A percentile compares a stretch with the other conserved stretches of the same genome.
Conservation (phyloP, 1,140 invertebrate genomes). For the Formica exsecta region DNA sequence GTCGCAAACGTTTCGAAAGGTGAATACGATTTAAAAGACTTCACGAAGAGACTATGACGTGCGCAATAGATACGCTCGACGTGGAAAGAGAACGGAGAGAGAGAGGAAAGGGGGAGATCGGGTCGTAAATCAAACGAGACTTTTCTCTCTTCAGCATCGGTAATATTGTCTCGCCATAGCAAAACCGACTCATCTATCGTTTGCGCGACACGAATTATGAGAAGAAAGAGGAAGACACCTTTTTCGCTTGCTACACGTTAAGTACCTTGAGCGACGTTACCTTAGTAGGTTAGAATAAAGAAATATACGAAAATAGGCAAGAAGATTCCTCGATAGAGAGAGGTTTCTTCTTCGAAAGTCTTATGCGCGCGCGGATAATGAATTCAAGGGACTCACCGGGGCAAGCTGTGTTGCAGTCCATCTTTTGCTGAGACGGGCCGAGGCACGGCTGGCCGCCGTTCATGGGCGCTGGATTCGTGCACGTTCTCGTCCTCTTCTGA, state of each 20-base stretch:
- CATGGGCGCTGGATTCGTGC: conserved; percentile 95
- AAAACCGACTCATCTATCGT: conserved; percentile 61
- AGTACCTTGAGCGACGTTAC: conserved; percentile 4
- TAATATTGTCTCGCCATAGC: conserved; percentile 65
- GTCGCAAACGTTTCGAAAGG: conserved; percentile 69
- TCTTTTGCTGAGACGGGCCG: conserved; percentile 92
- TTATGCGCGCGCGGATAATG: conserved; percentile 47
- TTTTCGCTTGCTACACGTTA: conserved; percentile 20
- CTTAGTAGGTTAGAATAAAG: conserved; percentile 33
- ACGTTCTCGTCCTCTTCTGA: conserved; percentile 93
- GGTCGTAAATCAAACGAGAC: conserved; percentile 69
- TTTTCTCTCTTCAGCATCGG: conserved; percentile 56
- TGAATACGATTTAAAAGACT: conserved; percentile 70
- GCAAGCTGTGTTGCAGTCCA: conserved; percentile 93
- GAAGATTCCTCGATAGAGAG: conserved; percentile 18
- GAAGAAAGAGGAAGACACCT: conserved; percentile 33
- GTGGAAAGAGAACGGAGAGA: not conserved
- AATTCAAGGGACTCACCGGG: conserved; percentile 89
- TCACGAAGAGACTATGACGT: conserved; percentile 9
- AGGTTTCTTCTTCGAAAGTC: conserved; percentile 58
- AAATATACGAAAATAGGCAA: conserved; percentile 11
- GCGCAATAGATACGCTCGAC: conserved; percentile 30
- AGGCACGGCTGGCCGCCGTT: conserved; percentile 94
- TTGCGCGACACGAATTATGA: conserved; percentile 43
- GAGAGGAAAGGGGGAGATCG: not conserved